Conservation (phyloP, 2,888 invertebrate genomes). For the Rhorus exstirpatorius region DNA sequence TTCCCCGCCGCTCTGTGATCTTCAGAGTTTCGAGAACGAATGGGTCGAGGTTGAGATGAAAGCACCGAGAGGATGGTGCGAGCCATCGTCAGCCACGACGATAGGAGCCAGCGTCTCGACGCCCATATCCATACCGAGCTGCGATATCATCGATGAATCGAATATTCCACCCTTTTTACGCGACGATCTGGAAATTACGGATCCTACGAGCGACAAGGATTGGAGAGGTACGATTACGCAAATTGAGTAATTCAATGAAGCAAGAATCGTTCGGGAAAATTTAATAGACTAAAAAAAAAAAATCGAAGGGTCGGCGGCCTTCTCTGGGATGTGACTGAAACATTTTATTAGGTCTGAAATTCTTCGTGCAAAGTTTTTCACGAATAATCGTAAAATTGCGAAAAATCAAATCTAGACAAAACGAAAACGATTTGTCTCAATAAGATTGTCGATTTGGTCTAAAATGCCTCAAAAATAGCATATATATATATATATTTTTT, state of each 20-base stretch:
- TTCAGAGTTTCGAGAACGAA: conserved; percentile 95
- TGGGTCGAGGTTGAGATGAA: conserved; percentile 96
- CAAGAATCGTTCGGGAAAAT: background rate
- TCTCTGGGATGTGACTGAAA: no score
- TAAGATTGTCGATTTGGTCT: no score
- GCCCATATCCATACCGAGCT: conserved; percentile 83
- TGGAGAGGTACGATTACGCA: conserved; percentile 72
- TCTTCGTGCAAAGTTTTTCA: no score
- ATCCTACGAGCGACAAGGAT: conserved; percentile 79
- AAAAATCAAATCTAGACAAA: no score
- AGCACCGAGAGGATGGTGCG: conserved; percentile 87
- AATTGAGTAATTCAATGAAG: background rate
- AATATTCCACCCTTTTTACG: conserved; percentile 83
- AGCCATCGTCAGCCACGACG: conserved; percentile 74
- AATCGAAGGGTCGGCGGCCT: no score
- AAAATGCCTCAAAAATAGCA: background rate
- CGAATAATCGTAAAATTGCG: no score
- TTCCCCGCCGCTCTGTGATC: conserved; percentile 90
- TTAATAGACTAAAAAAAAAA: background rate
- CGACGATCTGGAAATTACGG: conserved; percentile 80
- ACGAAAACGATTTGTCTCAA: no score
- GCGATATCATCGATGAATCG: conserved; percentile 81
- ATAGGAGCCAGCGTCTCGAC: conserved; percentile 83
- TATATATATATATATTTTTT: conserved; percentile 31
- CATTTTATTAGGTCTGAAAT: no score